These are phyloP conservation scores for Anser cygnoides DNA, from an alignment of 2,113 vertebrate genomes.

Conservation along the genomic window DNA sequence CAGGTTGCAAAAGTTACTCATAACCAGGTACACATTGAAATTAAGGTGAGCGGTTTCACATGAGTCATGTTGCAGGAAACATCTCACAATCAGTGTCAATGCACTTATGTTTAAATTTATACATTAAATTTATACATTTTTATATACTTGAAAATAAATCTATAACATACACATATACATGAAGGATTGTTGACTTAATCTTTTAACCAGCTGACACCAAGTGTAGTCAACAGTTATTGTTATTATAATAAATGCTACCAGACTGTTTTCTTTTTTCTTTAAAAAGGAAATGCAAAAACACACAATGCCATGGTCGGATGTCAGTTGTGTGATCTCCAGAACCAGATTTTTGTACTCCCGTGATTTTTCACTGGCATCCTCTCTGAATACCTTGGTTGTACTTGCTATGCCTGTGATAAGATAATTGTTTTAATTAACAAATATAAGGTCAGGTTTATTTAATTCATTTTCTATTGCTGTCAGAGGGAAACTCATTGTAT, in stretches of 20 bases:
- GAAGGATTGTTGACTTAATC: not conserved
- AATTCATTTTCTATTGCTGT: not conserved
- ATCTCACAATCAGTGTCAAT: not conserved
- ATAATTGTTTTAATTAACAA: not conserved
- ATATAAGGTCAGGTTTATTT: not conserved
- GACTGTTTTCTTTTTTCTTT: not conserved
- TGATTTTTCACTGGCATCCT: not conserved
- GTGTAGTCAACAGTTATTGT: not conserved
- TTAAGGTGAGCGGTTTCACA: not conserved
- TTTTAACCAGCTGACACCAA: not conserved
- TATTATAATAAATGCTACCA: not conserved
- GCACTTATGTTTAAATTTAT: not conserved
- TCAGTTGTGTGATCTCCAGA: not conserved
- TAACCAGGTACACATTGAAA: not conserved
- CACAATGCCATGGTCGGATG: not conserved
- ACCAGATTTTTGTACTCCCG: not conserved
- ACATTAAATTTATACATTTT: too few species aligned
- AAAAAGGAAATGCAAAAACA: not conserved
- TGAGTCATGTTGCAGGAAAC: not conserved
- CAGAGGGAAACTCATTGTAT: not conserved
- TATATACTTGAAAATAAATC: not conserved
- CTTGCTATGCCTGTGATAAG: not conserved
- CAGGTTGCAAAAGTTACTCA: not conserved
- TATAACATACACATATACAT: not conserved
- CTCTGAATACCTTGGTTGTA: not conserved